A percentile compares a stretch with the other conserved stretches of the same genome.
Conservation (phyloP, 2,888 invertebrate genomes). For the Xanthorhoe designata region DNA sequence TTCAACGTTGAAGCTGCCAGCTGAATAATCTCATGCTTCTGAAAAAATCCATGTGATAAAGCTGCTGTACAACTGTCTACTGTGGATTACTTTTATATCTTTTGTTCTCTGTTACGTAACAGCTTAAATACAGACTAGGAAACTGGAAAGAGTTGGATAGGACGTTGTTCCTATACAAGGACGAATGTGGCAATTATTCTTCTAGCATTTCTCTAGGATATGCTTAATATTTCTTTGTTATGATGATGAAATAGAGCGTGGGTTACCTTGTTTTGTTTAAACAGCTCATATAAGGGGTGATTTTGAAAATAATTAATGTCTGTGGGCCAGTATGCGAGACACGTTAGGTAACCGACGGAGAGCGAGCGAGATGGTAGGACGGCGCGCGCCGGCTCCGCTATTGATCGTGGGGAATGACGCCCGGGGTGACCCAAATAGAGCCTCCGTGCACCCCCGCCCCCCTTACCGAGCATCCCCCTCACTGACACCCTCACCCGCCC, state of each 20-base stretch:
- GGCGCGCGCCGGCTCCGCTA: constrained; percentile 81
- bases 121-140: constrained; percentile 43
- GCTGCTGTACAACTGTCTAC: constrained; percentile 43
- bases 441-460: constrained; percentile 73
- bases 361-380: constrained; percentile 67
- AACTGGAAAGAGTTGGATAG: constrained; percentile 41
- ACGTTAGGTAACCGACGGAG: constrained; percentile 78
- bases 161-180: constrained; percentile 29
- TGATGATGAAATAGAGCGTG: constrained; percentile 40
- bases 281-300: constrained; percentile 63
- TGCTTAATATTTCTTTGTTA: constrained; percentile 34
- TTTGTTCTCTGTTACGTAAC: constrained; percentile 62
- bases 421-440: constrained; percentile 86
- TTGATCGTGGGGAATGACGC: constrained; percentile 83
- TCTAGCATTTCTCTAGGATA: constrained; percentile 24
- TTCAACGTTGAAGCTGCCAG: constrained; percentile 49
- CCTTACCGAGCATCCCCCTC: constrained; percentile 56
- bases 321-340: constrained; percentile 77
- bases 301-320: constrained; percentile 79
- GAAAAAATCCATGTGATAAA: constrained; percentile 44
- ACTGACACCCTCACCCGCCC: constrained; percentile 57
- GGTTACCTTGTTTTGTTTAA: constrained; percentile 57
- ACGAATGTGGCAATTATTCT: constrained; percentile 38
- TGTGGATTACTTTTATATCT: constrained; percentile 52
- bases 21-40: constrained; percentile 46